Evolutionary conservation across 2,888 invertebrate species (phyloP).

Genomic region (Agriopis aurantiaria): DNA sequence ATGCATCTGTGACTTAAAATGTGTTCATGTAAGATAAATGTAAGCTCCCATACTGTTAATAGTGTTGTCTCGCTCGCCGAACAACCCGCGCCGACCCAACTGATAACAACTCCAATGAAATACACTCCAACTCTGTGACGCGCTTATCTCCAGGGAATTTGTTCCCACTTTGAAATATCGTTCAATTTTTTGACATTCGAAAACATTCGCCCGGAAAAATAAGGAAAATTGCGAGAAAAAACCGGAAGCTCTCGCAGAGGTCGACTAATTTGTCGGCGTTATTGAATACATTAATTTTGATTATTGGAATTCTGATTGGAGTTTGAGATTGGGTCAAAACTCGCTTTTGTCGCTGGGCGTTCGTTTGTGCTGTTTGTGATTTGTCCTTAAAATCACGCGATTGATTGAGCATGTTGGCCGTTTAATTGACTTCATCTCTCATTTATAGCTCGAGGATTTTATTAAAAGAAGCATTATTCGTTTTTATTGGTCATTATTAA

Average conservation of each 20-base stretch:
- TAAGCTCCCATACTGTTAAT: slow-evolving; percentile 21
- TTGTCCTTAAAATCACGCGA: slow-evolving; percentile 12
- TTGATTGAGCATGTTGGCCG: slow-evolving; percentile 1
- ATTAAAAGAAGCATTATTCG: neutral
- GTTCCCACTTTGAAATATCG: slow-evolving; percentile 74
- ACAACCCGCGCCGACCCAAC: slow-evolving; percentile 52
- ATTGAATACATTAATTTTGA: slow-evolving; percentile 51
- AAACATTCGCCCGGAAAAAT: slow-evolving; percentile 61
- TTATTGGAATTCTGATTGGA: slow-evolving; percentile 48
- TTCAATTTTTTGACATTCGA: slow-evolving; percentile 70
- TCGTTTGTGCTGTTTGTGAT: slow-evolving; percentile 26
- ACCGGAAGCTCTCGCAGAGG: slow-evolving; percentile 36
- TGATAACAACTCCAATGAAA: slow-evolving; percentile 81
- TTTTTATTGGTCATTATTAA: too few relatives aligned
- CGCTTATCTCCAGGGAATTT: slow-evolving; percentile 71
- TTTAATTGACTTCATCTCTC: slow-evolving; percentile 14
- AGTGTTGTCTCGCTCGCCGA: slow-evolving; percentile 7
- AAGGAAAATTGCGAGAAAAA: slow-evolving; percentile 50
- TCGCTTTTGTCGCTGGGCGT: slow-evolving; percentile 31
- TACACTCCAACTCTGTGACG: slow-evolving; percentile 67
- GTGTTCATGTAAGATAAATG: too few relatives aligned
- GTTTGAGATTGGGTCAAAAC: slow-evolving; percentile 40
- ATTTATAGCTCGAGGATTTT: neutral
- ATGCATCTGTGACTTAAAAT: neutral
- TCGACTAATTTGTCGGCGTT: slow-evolving; percentile 48